Conservation (phyloP, 2,888 invertebrate species). For the Heliconius charithonia region DNA sequence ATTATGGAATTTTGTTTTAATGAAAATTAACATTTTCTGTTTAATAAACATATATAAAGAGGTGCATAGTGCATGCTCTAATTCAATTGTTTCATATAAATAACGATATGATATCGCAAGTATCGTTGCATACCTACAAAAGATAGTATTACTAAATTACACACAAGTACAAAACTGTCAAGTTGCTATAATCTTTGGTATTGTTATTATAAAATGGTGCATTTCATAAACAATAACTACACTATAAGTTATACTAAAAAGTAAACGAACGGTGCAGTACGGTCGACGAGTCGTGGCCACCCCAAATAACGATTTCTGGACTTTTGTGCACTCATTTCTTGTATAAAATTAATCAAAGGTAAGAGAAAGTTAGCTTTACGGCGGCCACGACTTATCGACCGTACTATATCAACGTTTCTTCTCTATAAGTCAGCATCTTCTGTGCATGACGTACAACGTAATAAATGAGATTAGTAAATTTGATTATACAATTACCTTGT, state of each 20-base stretch:
- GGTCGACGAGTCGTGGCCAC: background rate
- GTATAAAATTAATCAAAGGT: background rate
- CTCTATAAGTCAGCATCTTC: background rate
- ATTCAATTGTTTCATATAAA: too few species aligned
- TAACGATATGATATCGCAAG: background rate
- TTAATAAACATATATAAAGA: too few species aligned
- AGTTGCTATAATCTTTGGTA: background rate
- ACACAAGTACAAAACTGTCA: background rate
- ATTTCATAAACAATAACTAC: background rate
- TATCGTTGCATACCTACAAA: background rate
- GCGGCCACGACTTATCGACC: background rate
- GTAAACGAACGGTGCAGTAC: background rate
- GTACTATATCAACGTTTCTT: background rate
- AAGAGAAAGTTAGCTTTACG: background rate
- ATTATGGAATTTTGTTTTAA: too few species aligned
- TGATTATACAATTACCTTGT: slow-evolving; percentile 76
- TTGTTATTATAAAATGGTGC: background rate
- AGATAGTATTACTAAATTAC: background rate
- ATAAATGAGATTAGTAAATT: slow-evolving; percentile 36
- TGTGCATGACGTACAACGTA: slow-evolving; percentile 16
- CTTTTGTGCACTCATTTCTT: background rate
- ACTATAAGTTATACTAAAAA: background rate
- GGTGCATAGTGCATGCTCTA: too few species aligned
- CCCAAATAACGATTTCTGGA: background rate
- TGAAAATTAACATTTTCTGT: too few species aligned